phyloP scores from a whole-genome alignment of 2,888 invertebrate genomes.

The Abrostola triplasia region DNA sequence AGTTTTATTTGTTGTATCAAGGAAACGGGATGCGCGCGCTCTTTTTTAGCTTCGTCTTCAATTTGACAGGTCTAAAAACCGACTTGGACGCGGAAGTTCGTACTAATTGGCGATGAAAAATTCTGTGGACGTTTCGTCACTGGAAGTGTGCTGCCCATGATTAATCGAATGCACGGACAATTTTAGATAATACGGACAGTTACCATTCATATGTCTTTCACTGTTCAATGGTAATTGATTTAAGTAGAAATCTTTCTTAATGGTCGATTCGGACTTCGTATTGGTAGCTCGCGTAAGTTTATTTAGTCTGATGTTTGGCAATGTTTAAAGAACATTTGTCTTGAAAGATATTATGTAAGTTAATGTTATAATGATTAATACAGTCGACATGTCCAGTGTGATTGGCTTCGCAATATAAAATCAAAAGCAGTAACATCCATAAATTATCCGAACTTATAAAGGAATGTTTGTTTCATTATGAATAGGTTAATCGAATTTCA shows the following conservation, averaged over 20 bases:
- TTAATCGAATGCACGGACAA: slow-evolving; percentile 35
- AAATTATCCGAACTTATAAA: slow-evolving; percentile 63
- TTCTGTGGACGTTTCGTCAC: slow-evolving; percentile 66
- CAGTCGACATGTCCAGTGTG: slow-evolving; percentile 40
- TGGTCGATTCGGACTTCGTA: slow-evolving; percentile 22
- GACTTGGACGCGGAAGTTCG: slow-evolving; percentile 76
- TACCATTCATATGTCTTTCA: slow-evolving; percentile 35
- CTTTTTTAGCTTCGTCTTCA: slow-evolving; percentile 62
- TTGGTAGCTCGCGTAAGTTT: slow-evolving; percentile 26
- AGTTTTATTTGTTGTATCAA: slow-evolving; percentile 57
- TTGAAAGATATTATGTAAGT: slow-evolving; percentile 41
- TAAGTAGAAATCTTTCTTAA: slow-evolving; percentile 37
- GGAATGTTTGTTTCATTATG: slow-evolving; percentile 64
- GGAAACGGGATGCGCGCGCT: slow-evolving; percentile 60
- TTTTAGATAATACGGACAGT: slow-evolving; percentile 42
- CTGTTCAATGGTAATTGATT: slow-evolving; percentile 41
- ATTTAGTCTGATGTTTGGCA: slow-evolving; percentile 30
- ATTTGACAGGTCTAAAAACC: slow-evolving; percentile 63
- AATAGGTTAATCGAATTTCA: slow-evolving; percentile 75
- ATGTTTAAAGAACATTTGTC: slow-evolving; percentile 43
- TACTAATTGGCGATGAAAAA: slow-evolving; percentile 80
- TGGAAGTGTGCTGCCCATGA: slow-evolving; percentile 51
- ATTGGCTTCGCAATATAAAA: slow-evolving; percentile 49
- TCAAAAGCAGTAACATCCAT: slow-evolving; percentile 51
- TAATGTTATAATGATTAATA: slow-evolving; percentile 51